Base-by-base conservation (phyloP, 2,797 vertebrate genomes). In the Gymnoscopelus microlampas region DNA sequence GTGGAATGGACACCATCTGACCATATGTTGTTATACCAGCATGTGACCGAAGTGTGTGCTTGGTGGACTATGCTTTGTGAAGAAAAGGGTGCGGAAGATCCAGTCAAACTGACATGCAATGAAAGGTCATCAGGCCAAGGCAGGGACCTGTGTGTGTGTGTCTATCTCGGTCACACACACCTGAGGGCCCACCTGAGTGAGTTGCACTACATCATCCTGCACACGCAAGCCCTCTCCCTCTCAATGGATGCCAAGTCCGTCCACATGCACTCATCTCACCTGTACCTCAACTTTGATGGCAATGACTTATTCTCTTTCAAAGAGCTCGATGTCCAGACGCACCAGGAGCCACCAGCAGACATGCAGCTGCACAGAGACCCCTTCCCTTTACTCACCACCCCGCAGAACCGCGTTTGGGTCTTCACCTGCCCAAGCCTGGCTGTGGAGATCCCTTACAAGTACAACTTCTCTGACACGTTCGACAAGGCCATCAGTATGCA, bases 1-100 rank as follows among this genome's bases (percentile, higher is more conserved):
- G 77, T 97, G 1, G 93, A 95, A 2, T 99, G 98, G 98, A 97
- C 95, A 0, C 96, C 97, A 0, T 89, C 94, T 0, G 95, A 96
- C 86, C 97, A 99, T 91, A 98, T 99, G 96, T 94, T 96, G 74
- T 83, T 99, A 44, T 98, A 96, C 85, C 97, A 98, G 63, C 97
- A 98, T 73, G 63, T 90, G 57, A 86, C 93, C 26, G 95, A 96
- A 79, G 96, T 94, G 60, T 70, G 90, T 70, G 89, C 90, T 60
- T 96, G 95, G 83, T 95, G 91, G 39, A 79, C 73, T 53, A 86
- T 93, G 54, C 90, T 99, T 64, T 58, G 49, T 56, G 66, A 70
- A 1, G 48, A 88, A 0, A 62, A 47, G 26, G 80, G 7, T 50
- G 72, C 70, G 19, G 66, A 77, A 2, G 0, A 35, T 47, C 32